Percentiles rank a stretch among this genome's conserved stretches.
Conservation (phyloP, 2,113 vertebrate genomes). For the Larimichthys polyactis region DNA sequence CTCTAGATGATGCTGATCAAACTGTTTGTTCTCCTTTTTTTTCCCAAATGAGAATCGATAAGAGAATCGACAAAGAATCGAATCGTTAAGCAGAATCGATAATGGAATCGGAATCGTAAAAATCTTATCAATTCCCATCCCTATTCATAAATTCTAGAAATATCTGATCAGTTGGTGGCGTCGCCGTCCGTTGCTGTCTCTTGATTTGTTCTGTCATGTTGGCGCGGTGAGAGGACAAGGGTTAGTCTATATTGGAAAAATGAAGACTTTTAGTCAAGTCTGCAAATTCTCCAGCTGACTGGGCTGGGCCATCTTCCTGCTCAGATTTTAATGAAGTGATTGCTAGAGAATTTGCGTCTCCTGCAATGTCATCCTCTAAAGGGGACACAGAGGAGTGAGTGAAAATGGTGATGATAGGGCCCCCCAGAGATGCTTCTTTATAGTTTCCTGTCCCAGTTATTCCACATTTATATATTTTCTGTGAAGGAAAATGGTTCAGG, state of each 20-base stretch:
- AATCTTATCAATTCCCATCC: too few species aligned
- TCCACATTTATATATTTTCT: conserved; percentile 30
- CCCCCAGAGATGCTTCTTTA: conserved; percentile 10
- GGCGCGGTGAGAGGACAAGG: conserved; percentile 5
- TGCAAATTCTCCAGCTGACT: conserved; percentile 52
- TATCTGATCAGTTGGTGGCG: conserved; percentile 38
- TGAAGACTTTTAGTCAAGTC: conserved; percentile 29
- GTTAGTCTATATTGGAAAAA: conserved; percentile 12
- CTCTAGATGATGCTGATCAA: too few species aligned
- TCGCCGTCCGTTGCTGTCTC: background rate
- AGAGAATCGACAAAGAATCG: too few species aligned
- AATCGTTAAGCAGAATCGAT: too few species aligned
- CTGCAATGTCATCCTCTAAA: conserved; percentile 54
- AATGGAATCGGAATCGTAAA: too few species aligned
- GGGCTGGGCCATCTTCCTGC: conserved; percentile 23
- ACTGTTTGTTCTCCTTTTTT: too few species aligned
- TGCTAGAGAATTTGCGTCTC: conserved; percentile 46
- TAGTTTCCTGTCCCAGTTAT: conserved; percentile 22
- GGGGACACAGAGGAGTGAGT: conserved; percentile 56
- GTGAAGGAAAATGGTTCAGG: conserved; percentile 8
- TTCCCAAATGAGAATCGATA: too few species aligned
- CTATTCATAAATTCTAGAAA: conserved; percentile 23
- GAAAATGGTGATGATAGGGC: conserved; percentile 10
- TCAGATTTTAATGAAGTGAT: conserved; percentile 69
- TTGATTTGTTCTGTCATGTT: conserved; percentile 40